These are phyloP conservation scores for Thalassarche chlororhynchos DNA, from an alignment of 2,113 vertebrate genomes.

Conservation along the genomic window DNA sequence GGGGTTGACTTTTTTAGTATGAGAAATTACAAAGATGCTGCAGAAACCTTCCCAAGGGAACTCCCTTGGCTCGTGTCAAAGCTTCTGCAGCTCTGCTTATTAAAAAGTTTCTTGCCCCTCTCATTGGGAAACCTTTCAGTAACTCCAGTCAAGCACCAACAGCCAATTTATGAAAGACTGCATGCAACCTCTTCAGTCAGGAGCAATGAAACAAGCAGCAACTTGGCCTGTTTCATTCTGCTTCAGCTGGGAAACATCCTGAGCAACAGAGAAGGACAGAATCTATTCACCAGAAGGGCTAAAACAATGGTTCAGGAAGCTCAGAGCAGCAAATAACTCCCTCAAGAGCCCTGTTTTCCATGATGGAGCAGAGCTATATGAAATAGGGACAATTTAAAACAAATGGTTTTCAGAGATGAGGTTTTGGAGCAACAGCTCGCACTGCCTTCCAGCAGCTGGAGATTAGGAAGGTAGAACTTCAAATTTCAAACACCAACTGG, in stretches of 20 bases:
- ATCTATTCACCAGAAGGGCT: not conserved
- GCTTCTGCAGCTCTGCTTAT: not conserved
- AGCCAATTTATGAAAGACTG: not conserved
- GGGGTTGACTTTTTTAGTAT: not conserved
- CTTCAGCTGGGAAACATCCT: slow-evolving; percentile 63
- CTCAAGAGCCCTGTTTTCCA: not conserved
- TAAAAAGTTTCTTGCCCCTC: not conserved
- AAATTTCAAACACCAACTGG: not conserved
- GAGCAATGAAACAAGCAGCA: slow-evolving; percentile 48
- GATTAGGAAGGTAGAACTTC: not conserved
- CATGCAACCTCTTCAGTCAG: slow-evolving; percentile 27
- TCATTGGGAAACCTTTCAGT: not conserved
- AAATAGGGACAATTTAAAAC: not conserved
- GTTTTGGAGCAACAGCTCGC: not conserved
- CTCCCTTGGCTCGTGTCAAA: not conserved
- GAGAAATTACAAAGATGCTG: not conserved
- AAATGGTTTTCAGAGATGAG: not conserved
- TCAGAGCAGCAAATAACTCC: not conserved
- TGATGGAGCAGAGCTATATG: not conserved
- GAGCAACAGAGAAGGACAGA: not conserved
- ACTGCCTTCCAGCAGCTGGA: not conserved
- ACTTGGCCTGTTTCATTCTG: slow-evolving; percentile 36
- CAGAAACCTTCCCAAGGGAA: slow-evolving; percentile 1
- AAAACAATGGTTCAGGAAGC: not conserved
- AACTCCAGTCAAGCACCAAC: not conserved